These are phyloP conservation scores for Steinernema hermaphroditum DNA, from an alignment of 2,888 invertebrate genomes.

Conservation along the genomic window DNA sequence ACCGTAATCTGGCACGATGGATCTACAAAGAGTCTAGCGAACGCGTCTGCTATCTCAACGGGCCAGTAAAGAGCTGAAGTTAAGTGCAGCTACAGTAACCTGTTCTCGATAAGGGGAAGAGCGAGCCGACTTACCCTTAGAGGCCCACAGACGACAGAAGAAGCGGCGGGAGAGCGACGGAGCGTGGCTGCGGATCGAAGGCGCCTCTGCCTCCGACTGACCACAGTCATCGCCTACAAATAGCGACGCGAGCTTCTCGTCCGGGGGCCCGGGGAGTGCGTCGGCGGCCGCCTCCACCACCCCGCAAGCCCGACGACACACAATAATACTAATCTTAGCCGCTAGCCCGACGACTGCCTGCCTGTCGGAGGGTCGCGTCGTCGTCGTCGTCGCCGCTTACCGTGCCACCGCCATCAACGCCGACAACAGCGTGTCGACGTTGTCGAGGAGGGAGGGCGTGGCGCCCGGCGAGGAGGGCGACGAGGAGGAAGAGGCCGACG, in stretches of 20 bases:
- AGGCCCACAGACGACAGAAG: background rate
- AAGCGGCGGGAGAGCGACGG: background rate
- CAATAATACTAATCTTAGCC: slow-evolving; percentile 26
- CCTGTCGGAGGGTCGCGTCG: background rate
- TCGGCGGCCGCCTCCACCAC: slow-evolving; percentile 28
- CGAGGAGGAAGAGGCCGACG: background rate
- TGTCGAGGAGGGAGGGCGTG: background rate
- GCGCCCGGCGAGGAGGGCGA: background rate
- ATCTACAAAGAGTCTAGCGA: background rate
- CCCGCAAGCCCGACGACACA: background rate
- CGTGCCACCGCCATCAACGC: background rate
- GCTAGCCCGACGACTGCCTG: background rate
- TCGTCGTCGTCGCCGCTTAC: background rate
- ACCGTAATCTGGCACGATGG: background rate
- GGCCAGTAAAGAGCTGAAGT: background rate
- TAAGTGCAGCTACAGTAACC: too few species aligned
- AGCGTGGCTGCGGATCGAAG: background rate
- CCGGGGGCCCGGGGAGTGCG: slow-evolving; percentile 2
- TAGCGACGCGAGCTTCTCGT: background rate
- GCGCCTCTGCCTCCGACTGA: slow-evolving; percentile 9
- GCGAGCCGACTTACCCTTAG: background rate
- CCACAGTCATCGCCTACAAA: slow-evolving; percentile 30
- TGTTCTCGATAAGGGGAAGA: background rate
- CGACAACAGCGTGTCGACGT: background rate
- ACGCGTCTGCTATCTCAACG: background rate